These are phyloP conservation scores for Pollenia amentaria DNA, from an alignment of 2,888 invertebrate genomes.

Conservation along the genomic window DNA sequence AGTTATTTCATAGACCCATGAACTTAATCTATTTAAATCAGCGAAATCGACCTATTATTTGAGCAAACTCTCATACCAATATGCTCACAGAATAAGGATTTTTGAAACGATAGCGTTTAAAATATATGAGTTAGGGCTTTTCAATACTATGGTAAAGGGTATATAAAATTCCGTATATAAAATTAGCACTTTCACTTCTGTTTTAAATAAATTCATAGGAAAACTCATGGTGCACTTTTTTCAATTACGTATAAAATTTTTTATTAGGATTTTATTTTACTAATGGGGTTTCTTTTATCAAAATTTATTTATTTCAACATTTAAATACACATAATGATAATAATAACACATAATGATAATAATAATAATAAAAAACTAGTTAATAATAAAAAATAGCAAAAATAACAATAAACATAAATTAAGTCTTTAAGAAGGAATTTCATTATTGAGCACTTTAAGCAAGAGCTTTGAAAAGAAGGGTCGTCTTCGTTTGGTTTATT, in stretches of 20 bases:
- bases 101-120: no score
- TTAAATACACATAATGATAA: slow-evolving; percentile 18
- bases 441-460: slow-evolving; percentile 39
- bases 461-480: slow-evolving; percentile 18
- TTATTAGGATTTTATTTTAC: neutral
- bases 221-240: no score
- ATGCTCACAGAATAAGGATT: no score
- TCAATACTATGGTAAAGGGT: no score
- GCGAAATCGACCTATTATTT: no score
- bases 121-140: no score
- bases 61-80: no score
- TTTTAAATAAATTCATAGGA: no score
- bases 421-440: slow-evolving; percentile 48
- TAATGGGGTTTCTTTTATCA: slow-evolving; percentile 31
- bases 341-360: neutral
- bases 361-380: slow-evolving; percentile 45
- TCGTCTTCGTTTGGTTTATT: slow-evolving; percentile 15
- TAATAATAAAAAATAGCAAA: slow-evolving; percentile 61
- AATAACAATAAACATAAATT: slow-evolving; percentile 69
- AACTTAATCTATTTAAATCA: no score
- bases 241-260: neutral
- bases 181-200: no score
- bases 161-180: no score
- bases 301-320: slow-evolving; percentile 38
- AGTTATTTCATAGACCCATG: no score